Evolutionary conservation across 2,888 invertebrate species (phyloP).

Genomic region (Azorinus chamasolen): DNA sequence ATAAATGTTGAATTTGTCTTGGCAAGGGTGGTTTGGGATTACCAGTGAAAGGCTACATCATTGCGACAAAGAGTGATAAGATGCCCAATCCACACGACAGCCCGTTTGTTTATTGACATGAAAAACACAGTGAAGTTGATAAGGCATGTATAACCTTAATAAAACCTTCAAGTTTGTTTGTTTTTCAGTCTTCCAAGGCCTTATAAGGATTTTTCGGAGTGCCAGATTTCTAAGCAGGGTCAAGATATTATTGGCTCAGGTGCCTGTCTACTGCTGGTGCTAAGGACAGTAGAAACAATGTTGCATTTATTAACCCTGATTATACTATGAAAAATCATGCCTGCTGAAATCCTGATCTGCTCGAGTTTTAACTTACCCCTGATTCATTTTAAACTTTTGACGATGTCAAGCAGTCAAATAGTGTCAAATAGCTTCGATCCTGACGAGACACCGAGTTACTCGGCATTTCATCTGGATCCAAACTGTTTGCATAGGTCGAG

Average conservation of each 20-base stretch:
- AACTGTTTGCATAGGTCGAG: too few species aligned
- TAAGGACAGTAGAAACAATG: too few species aligned
- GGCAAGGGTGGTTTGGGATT: slow-evolving; percentile 28
- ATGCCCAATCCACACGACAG: slow-evolving; percentile 31
- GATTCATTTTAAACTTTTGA: too few species aligned
- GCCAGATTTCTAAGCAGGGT: slow-evolving; percentile 27
- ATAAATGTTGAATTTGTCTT: slow-evolving; percentile 23
- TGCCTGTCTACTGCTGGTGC: too few species aligned
- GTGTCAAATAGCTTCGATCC: too few species aligned
- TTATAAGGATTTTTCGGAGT: slow-evolving; percentile 26
- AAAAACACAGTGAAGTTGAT: slow-evolving; percentile 45
- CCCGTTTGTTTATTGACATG: slow-evolving; percentile 43
- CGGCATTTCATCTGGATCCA: too few species aligned
- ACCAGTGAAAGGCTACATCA: slow-evolving; percentile 26
- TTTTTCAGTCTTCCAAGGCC: slow-evolving; percentile 25
- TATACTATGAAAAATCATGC: too few species aligned
- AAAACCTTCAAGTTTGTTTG: slow-evolving; percentile 52
- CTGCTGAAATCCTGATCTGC: too few species aligned
- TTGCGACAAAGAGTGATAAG: slow-evolving; percentile 39
- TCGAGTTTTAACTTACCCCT: too few species aligned
- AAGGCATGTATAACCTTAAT: slow-evolving; percentile 47
- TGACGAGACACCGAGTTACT: too few species aligned
- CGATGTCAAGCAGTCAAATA: too few species aligned
- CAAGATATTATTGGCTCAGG: slow-evolving; percentile 1
- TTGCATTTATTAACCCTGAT: too few species aligned